Evolutionary conservation across 2,888 invertebrate genomes (phyloP), one percentile per base, ranked within the genome.

Genomic region (Cosmia pyralina): DNA sequence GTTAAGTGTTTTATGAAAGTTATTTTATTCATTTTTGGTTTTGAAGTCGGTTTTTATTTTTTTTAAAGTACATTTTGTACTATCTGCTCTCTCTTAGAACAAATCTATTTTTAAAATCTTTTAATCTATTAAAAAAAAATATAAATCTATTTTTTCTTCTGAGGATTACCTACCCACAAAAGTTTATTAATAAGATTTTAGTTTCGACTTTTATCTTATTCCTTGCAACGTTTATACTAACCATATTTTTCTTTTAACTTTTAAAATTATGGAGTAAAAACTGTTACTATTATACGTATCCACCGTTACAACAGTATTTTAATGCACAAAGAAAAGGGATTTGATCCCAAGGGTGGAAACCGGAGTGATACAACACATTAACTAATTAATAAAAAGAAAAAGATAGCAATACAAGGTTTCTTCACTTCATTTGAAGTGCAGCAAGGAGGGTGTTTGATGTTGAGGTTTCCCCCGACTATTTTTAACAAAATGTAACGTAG

Each of bases 301-400:
- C 8, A 50, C 44, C 1, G n/a, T 65, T 10, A 4, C 8, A 69
- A 13, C 34, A 17, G 52, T 44, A 69, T 58, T 62, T 55, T 53
- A 34, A 70, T 55, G 22, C 53, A 67, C 11, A 78, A 62, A 66
- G 55, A 70, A 59, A 50, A 6, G 19, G 38, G 44, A 15, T 41
- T 48, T 0, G 0, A 28, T 63, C 82, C 50, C 70, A 13, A 41
- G 41, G 70, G 83, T 10, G 8, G 6, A 34, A 59, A 63, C 50
- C 10, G 38, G 62, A 55, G 62, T 59, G 64, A 59, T 64, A 75
- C 34, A 57, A 52, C 50, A 69, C 60, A 77, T 82, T 82, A 70
- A 52, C 66, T 82, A 70, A 82, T 79, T 82, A 67, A 77, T 82
- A 67, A 77, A 82, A 77, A 69, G n/a, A 53, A 66, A 60, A 82